Evolutionary conservation across 2,113 vertebrate species (phyloP), one percentile per base, ranked within the genome.

Genomic region (Sinosuthora webbiana): DNA sequence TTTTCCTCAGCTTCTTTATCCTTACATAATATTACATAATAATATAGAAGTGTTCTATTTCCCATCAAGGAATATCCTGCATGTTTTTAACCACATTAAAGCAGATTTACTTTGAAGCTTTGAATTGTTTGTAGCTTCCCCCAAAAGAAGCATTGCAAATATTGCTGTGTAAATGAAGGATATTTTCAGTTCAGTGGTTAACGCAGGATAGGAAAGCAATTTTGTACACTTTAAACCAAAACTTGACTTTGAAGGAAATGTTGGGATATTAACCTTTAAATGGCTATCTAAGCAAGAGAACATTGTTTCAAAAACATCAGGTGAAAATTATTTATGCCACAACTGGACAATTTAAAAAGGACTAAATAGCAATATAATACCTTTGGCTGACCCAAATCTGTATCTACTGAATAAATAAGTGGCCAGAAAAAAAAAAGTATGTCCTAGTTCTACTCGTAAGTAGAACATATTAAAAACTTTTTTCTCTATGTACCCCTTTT

Each of bases 71-170:
- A 94, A 53, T 79, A 41, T 59, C 75, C 93, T 20, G 13, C 76
- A 63, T 92, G 82, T 85, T 73, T 90, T 90, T 55, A 90, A 93
- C 86, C 92, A 86, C 90, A 86, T 93, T 86, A 90, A 94, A 96
- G 94, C 15, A 94, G 77, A 90, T 93, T 92, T 92, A 88, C 80
- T 96, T 94, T 89, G 91, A 96, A 95, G 91, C 52, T 92, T 89
- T 75, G 83, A 81, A 89, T 86, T 89, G 83, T 84, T 86, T 92
- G 73, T 64, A 87, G 52, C 60, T 87, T 95, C 12, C 63, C 19
- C 33, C 39, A 75, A n/a, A 70, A 94, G 83, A 95, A 68, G 57
- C 15, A 67, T 28, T 24, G 9, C 52, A 94, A 90, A 70, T 75
- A 84, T 5, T 3, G 9, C 80, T 47, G n/a, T 47, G 64, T 63